Evolutionary conservation across 2,113 vertebrate genomes (phyloP).

Genomic region (Gnathonemus longibarbis): DNA sequence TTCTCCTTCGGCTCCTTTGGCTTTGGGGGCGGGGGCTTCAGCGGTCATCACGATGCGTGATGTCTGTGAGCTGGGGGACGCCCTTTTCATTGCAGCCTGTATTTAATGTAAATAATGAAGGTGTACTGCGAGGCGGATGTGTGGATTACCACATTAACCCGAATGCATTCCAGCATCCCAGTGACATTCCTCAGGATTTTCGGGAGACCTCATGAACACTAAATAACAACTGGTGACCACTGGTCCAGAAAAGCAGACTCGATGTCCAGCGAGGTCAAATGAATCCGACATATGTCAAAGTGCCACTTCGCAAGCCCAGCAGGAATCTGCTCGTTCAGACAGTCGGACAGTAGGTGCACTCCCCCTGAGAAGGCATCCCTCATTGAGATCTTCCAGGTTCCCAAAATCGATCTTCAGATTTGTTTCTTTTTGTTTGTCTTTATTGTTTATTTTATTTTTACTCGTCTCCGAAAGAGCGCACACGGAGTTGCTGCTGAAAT

Average conservation of each 20-base stretch:
- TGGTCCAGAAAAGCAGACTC: not conserved
- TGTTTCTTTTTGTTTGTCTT: not conserved
- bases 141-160: not conserved
- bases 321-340: not conserved
- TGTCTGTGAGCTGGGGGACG: not conserved
- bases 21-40: not conserved
- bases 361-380: not conserved
- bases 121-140: not conserved
- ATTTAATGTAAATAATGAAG: not conserved
- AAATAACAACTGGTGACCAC: not conserved
- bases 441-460: not conserved
- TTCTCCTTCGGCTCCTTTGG: not conserved
- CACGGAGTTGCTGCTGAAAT: not conserved
- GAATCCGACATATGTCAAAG: not conserved
- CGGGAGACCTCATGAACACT: not conserved
- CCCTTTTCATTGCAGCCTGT: not conserved
- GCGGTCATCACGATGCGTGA: not conserved
- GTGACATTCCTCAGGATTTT: not conserved
- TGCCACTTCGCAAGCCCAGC: not conserved
- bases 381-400: not conserved
- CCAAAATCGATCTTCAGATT: not conserved
- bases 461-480: not conserved
- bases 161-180: not conserved
- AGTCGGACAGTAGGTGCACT: not conserved
- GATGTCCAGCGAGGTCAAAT: not conserved